Percentiles rank a stretch among this genome's conserved stretches.
Evolutionary conservation across 2,113 vertebrate species (phyloP).

Genomic region (Phrynocephalus versicolor): DNA sequence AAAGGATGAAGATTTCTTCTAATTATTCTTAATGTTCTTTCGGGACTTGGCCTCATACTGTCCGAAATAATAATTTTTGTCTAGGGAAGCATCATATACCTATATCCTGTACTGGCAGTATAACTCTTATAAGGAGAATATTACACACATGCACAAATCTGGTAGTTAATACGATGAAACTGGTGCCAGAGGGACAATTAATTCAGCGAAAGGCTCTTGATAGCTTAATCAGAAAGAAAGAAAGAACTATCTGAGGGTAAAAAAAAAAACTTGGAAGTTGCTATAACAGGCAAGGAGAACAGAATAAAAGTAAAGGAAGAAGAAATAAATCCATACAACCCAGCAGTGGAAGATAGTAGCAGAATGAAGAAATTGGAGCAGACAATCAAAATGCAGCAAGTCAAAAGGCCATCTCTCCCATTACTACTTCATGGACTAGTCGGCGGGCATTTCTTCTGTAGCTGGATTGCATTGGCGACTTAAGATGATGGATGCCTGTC

Average conservation of each 20-base stretch:
- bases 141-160: not conserved
- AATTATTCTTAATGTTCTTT: not conserved
- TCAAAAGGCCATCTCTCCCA: not conserved
- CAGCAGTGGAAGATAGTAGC: not conserved
- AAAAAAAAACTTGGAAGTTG: not conserved
- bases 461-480: not conserved
- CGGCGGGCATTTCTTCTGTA: not conserved
- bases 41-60: not conserved
- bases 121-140: not conserved
- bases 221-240: conserved; percentile 23
- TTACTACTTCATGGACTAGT: not conserved
- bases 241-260: too few relatives aligned
- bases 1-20: not conserved
- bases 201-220: not conserved
- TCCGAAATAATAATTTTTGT: not conserved
- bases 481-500: not conserved
- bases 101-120: not conserved
- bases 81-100: not conserved
- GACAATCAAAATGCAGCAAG: not conserved
- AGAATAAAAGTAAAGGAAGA: conserved; percentile 4
- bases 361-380: not conserved
- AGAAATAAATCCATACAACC: not conserved
- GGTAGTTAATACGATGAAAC: not conserved
- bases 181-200: conserved; percentile 11
- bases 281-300: conserved; percentile 9